Percentiles rank a stretch among this genome's conserved stretches.
Evolutionary conservation across 2,888 invertebrate genomes (phyloP).

Genomic region (Myopa testacea): DNA sequence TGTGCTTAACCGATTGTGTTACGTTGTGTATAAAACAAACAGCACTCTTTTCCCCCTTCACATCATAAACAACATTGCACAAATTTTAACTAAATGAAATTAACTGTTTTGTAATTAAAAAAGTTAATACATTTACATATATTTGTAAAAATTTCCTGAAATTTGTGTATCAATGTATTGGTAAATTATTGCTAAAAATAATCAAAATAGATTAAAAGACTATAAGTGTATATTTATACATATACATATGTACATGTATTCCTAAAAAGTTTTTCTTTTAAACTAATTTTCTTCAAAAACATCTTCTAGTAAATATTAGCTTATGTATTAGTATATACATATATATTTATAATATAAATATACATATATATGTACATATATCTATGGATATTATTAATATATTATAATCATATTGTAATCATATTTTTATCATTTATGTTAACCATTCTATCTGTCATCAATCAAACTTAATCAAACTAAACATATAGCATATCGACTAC

Average conservation of each 20-base stretch:
- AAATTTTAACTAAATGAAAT: no score
- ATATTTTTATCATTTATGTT: background rate
- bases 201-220: no score
- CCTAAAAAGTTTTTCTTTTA: background rate
- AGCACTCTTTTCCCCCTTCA: no score
- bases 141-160: no score
- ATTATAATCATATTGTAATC: background rate
- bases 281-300: background rate
- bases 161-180: no score
- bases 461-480: conserved; percentile 22
- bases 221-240: background rate
- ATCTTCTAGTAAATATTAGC: no score
- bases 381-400: background rate
- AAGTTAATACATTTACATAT: no score
- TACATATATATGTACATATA: background rate
- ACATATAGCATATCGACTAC: conserved; percentile 82
- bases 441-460: background rate
- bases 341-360: background rate
- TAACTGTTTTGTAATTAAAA: no score
- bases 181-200: no score
- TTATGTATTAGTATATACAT: no score
- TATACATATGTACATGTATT: background rate
- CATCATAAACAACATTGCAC: no score
- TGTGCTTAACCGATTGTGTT: conserved; percentile 4
- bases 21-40: no score